phyloP scores from a whole-genome alignment of 2,797 vertebrate species.

The Onychomys torridus region DNA sequence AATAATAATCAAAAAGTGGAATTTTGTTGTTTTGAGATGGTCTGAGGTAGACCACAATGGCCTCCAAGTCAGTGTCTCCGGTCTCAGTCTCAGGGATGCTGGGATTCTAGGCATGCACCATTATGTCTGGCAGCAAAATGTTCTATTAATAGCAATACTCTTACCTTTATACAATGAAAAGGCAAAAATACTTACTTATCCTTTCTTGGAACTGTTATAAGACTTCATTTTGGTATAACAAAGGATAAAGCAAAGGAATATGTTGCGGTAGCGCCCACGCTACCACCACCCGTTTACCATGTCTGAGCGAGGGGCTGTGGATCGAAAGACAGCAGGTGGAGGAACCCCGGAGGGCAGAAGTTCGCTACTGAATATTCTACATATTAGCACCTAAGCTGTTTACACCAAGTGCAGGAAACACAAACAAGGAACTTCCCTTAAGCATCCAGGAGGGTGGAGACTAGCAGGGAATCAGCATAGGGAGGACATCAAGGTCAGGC shows the following conservation, averaged over 20 bases:
- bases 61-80: background rate
- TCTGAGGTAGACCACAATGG: background rate
- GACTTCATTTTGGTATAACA: background rate
- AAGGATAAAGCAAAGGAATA: background rate
- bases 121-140: background rate
- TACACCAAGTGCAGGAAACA: too few species aligned
- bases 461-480: too few species aligned
- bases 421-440: too few species aligned
- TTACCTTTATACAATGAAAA: background rate
- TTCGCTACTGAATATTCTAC: too few species aligned
- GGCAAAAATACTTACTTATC: background rate
- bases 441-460: too few species aligned
- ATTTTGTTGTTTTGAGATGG: background rate
- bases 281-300: too few species aligned
- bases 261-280: too few species aligned
- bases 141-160: background rate
- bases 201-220: background rate
- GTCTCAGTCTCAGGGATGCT: background rate
- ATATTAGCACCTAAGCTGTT: too few species aligned
- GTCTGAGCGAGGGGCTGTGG: too few species aligned
- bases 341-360: too few species aligned
- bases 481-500: too few species aligned
- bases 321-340: too few species aligned
- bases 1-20: background rate
- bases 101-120: background rate